Evolutionary conservation across 2,888 invertebrate genomes (phyloP), one percentile per base, ranked within the genome.

Genomic region (Notodonta ziczac): DNA sequence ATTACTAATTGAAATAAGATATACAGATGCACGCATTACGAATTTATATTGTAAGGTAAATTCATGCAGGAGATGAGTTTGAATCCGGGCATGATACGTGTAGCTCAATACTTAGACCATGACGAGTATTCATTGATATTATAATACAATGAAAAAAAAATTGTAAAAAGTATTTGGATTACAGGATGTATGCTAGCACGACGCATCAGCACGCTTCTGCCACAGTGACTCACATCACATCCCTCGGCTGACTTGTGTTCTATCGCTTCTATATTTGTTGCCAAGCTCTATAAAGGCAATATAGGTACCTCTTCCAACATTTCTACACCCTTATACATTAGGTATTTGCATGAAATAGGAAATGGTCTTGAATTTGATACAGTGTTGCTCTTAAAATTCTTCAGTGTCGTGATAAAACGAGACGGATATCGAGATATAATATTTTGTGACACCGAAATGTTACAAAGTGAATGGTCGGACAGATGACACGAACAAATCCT

Each of bases 401-500:
- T 24, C 24, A 24, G 2, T 6, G 4, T 6, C 35, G 35, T 35
- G 35, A 35, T 35, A 35, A 35, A 42, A 46, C 44, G 13, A 46
- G 16, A 50, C 10, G 4, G 48, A 48, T 16, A 50, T 6, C 46
- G 9, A 5, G 10, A 46, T n/a, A 4, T n/a, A 46, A n/a, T n/a
- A n/a, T 46, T 16, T 16, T 48, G 4, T 53, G 53, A 53, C 53
- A 32, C 13, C 13, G 32, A 53, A 53, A 32, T 24, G 32, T 53
- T 13, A 40, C 35, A 66, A 51, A 52, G 57, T 62, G 59, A 59
- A 61, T 56, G 60, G 59, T 55, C 61, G 60, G 53, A 59, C 61
- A 62, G 53, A 59, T 59, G n/a, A 59, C 54, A 63, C 57, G 51
- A 67, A 73, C 67, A 67, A 76, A 72, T 67, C 61, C 60, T 64